phyloP scores from a whole-genome alignment of 1,140 invertebrate species.

The Drosophila parvula region DNA sequence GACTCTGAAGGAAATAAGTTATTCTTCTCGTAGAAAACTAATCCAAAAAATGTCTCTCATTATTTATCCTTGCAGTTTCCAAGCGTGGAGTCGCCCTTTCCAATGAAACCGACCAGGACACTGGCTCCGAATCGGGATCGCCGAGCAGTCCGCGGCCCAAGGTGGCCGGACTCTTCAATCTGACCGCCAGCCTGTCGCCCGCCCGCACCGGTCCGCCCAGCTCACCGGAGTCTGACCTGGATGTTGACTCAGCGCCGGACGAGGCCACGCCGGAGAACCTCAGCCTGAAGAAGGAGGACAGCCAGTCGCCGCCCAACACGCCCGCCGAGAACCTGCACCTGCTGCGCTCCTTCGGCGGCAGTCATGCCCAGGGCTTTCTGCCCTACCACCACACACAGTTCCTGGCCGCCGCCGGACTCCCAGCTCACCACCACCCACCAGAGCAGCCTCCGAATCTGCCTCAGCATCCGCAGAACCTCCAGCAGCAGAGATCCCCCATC shows the following conservation, averaged over 20 bases:
- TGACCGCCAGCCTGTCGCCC: conserved; percentile 84
- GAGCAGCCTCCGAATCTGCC: conserved; percentile 43
- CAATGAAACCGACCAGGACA: conserved; percentile 83
- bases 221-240: conserved; percentile 85
- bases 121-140: conserved; percentile 84
- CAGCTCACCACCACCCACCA: conserved; percentile 64
- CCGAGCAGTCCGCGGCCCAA: conserved; percentile 85
- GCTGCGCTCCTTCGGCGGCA: conserved; percentile 72
- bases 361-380: conserved; percentile 81
- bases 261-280: conserved; percentile 87
- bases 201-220: conserved; percentile 83
- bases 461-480: conserved; percentile 81
- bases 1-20: not conserved
- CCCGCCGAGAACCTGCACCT: conserved; percentile 76
- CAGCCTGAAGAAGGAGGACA: conserved; percentile 85
- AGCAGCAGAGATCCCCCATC: conserved; percentile 87
- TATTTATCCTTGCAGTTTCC: conserved; percentile 82
- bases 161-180: conserved; percentile 81
- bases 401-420: conserved; percentile 71
- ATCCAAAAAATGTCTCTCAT: not conserved
- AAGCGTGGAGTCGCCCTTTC: conserved; percentile 86
- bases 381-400: conserved; percentile 85
- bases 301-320: conserved; percentile 78
- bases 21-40: not conserved
- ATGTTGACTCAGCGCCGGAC: conserved; percentile 85